Evolutionary conservation across 2,888 invertebrate species (phyloP), one percentile per base, ranked within the genome.

Genomic region (Geophilus truncorum): DNA sequence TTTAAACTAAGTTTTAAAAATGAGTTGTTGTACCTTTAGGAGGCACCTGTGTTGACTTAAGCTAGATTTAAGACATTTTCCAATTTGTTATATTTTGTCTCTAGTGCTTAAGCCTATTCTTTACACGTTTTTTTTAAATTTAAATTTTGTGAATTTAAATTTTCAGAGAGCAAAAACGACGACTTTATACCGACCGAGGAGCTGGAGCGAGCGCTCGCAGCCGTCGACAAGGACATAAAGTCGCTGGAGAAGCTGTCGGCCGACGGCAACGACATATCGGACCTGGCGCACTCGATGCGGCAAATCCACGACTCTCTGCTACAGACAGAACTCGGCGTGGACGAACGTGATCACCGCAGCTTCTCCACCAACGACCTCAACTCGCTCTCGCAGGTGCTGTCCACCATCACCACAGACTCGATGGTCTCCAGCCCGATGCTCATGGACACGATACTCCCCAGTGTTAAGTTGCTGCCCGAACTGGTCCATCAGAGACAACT

Each of bases 141-240:
- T 34, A 34, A 45, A 18, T 21, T 25, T 21, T 5, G 5, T 10
- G 12, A 25, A 23, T 78, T 36, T 40, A 34, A 18, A 6, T 81
- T 81, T 81, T 83, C 84, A 91, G 91, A 90, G 85, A 91, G 91
- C 86, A 91, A 91, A 86, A 92, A 92, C 86, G 92, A 92, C n/a
- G 91, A 91, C 83, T 91, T 91, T 84, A 90, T 91, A 84, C 92
- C 92, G 45, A 90, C 92, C 78, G 95, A 95, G 83, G 95, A 95
- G 86, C 88, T 96, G 84, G 95, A 95, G 86, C 91, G 95, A 82
- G 95, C 95, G 9, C 88, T 96, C 82, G 93, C 93, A 84, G 92
- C 92, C 77, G 93, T 93, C 75, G 92, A 93, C 21, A 85, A 86
- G 83, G 85, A 86, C 81, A 84, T 86, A n/a, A 85, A 86, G 80